Evolutionary conservation across 1,140 invertebrate genomes (phyloP).

Genomic region (Drosophila insularis): DNA sequence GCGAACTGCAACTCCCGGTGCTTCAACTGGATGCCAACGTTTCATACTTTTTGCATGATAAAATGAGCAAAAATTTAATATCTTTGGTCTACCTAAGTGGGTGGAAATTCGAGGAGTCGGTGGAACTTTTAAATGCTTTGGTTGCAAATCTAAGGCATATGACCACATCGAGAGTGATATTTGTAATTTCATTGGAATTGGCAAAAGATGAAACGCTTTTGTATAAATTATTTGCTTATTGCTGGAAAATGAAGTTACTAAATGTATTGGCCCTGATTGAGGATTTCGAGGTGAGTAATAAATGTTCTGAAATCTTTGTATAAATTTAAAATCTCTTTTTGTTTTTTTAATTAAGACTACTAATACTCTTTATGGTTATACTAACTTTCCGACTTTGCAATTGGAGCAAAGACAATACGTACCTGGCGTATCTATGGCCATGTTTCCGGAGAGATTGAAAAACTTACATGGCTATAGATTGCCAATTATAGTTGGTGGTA

Average conservation of each 20-base stretch:
- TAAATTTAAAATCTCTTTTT: background rate
- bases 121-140: slow-evolving; percentile 38
- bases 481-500: slow-evolving; percentile 55
- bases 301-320: background rate
- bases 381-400: slow-evolving; percentile 55
- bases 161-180: slow-evolving; percentile 57
- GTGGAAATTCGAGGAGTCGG: slow-evolving; percentile 31
- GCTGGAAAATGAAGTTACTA: slow-evolving; percentile 58
- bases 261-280: slow-evolving; percentile 61
- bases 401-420: slow-evolving; percentile 38
- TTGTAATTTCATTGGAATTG: slow-evolving; percentile 36
- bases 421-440: background rate
- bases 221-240: slow-evolving; percentile 46
- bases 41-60: slow-evolving; percentile 45
- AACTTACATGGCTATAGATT: slow-evolving; percentile 54
- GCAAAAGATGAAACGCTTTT: slow-evolving; percentile 7
- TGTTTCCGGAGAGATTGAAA: slow-evolving; percentile 56
- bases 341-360: slow-evolving; percentile 26
- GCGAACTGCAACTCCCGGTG: slow-evolving; percentile 36
- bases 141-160: slow-evolving; percentile 57
- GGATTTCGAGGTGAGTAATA: slow-evolving; percentile 46
- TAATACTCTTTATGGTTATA: slow-evolving; percentile 52
- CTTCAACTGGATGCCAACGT: slow-evolving; percentile 55
- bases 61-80: slow-evolving; percentile 33
- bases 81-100: slow-evolving; percentile 33